Conservation (phyloP, 2,888 invertebrate species). For the Dascillus cervinus region DNA sequence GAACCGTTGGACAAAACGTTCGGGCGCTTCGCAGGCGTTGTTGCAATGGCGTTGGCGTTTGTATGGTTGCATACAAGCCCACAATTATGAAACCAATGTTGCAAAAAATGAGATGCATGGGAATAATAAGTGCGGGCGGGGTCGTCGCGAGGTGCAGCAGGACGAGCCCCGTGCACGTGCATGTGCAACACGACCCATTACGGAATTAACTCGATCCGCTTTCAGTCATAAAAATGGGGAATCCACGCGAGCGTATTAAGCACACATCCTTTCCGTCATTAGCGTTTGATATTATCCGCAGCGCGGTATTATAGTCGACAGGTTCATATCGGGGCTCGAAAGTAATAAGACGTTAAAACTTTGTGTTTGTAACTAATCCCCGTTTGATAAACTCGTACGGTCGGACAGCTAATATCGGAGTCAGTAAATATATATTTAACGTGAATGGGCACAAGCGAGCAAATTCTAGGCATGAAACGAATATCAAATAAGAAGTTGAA, state of each 20-base stretch:
- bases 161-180: slow-evolving; percentile 9
- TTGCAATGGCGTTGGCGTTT: too few species aligned
- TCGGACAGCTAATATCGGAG: slow-evolving; percentile 29
- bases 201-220: slow-evolving; percentile 5
- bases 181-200: slow-evolving; percentile 9
- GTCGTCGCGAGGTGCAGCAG: slow-evolving; percentile 9
- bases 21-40: too few species aligned
- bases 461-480: slow-evolving; percentile 34
- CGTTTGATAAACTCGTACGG: slow-evolving; percentile 13
- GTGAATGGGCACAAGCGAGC: slow-evolving; percentile 31
- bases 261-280: slow-evolving; percentile 1
- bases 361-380: slow-evolving; percentile 10
- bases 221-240: slow-evolving; percentile 3
- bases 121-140: slow-evolving; percentile 8
- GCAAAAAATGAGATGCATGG: too few species aligned
- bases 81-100: too few species aligned
- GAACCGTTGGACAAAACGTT: too few species aligned
- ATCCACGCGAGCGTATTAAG: slow-evolving; percentile 3
- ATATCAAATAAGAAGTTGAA: slow-evolving; percentile 40
- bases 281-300: slow-evolving; percentile 1
- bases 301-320: too few species aligned
- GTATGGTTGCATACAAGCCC: too few species aligned
- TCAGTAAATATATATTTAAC: slow-evolving; percentile 33
- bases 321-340: too few species aligned
- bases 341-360: too few species aligned